Conservation (phyloP, 2,797 vertebrate species). For the Pangasius sanitwongsei region DNA sequence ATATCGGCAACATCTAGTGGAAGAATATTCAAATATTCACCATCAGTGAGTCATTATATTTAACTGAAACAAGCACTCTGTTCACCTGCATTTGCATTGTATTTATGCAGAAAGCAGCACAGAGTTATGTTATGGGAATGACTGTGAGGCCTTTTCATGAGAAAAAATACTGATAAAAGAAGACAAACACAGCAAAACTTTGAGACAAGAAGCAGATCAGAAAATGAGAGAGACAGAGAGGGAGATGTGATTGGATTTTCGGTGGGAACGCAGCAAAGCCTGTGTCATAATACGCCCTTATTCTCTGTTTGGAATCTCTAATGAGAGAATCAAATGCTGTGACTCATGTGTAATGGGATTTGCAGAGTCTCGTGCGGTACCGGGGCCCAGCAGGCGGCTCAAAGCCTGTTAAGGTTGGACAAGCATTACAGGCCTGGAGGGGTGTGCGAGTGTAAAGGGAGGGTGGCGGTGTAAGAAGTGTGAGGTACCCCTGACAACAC, state of each 20-base stretch:
- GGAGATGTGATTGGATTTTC: slow-evolving; percentile 50
- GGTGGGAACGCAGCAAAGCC: slow-evolving; percentile 72
- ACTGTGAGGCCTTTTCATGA: neutral
- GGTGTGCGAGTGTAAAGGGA: slow-evolving; percentile 39
- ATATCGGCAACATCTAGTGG: neutral
- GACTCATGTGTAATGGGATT: slow-evolving; percentile 87
- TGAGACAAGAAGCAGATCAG: slow-evolving; percentile 32
- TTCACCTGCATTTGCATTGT: neutral
- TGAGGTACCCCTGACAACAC: slow-evolving; percentile 78
- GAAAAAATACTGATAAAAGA: slow-evolving; percentile 15
- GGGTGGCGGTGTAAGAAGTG: slow-evolving; percentile 61
- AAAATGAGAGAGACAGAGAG: slow-evolving; percentile 39
- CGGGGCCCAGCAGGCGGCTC: slow-evolving; percentile 82
- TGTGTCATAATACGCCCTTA: slow-evolving; percentile 77
- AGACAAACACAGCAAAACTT: slow-evolving; percentile 14
- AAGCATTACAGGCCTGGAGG: slow-evolving; percentile 74
- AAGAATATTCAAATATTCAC: neutral
- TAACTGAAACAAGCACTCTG: no score
- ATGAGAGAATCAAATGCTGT: slow-evolving; percentile 85
- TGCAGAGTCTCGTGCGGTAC: slow-evolving; percentile 84
- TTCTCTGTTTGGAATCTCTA: slow-evolving; percentile 80
- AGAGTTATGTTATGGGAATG: neutral
- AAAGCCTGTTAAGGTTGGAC: slow-evolving; percentile 88
- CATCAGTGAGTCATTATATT: neutral
- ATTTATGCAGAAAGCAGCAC: neutral